Conservation (phyloP, 2,113 vertebrate genomes). For the Otus sunia region DNA sequence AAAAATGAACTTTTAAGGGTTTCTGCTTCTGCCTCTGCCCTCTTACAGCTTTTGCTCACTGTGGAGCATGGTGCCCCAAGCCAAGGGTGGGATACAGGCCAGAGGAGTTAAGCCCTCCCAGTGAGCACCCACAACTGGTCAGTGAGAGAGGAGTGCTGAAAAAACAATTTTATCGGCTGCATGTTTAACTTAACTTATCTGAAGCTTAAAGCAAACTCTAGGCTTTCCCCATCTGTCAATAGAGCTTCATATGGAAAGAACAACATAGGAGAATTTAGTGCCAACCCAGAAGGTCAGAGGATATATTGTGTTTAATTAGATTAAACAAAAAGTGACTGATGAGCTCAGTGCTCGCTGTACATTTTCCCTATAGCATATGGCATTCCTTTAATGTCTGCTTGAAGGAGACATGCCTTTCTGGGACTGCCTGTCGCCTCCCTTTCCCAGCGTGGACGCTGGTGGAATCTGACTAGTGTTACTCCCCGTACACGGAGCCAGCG, state of each 20-base stretch:
- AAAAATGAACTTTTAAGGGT: background rate
- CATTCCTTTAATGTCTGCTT: conserved; percentile 7
- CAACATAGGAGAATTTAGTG: conserved; percentile 22
- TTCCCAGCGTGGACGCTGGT: background rate
- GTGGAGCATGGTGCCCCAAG: fast-evolving
- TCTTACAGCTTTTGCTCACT: background rate
- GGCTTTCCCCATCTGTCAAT: conserved; percentile 51
- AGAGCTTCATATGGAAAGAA: conserved; percentile 59
- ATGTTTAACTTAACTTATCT: conserved; percentile 63
- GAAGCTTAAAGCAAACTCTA: conserved; percentile 51
- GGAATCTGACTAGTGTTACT: background rate
- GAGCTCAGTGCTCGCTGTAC: background rate
- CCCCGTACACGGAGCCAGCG: background rate
- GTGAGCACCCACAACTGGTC: background rate
- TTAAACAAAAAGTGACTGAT: conserved; percentile 43
- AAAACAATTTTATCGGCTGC: conserved; percentile 60
- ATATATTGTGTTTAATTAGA: conserved; percentile 42
- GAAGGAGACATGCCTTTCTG: background rate
- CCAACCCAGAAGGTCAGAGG: conserved; percentile 52
- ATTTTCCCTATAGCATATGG: background rate
- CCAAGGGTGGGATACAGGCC: background rate
- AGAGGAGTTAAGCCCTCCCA: background rate
- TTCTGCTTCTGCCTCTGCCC: background rate
- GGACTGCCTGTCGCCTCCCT: background rate
- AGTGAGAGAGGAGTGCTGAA: background rate